These are phyloP conservation scores for Sebastes vulpes DNA, from an alignment of 2,797 vertebrate species.

Conservation along the genomic window DNA sequence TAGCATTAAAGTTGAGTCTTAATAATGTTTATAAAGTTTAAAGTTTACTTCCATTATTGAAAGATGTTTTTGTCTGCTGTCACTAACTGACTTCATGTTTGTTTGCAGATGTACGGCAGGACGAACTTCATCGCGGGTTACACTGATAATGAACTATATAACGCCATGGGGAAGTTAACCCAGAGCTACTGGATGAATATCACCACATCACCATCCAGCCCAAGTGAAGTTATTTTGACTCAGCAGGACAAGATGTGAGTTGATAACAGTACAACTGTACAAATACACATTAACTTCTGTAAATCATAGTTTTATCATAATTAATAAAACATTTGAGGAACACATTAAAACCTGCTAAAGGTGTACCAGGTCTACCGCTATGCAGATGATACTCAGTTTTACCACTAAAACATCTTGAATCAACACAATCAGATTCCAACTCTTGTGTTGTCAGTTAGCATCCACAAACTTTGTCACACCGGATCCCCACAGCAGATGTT, in stretches of 20 bases:
- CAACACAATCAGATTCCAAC: too few species aligned
- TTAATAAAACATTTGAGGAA: too few species aligned
- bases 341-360: too few species aligned
- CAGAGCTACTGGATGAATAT: neutral
- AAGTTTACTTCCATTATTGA: too few species aligned
- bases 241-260: slow-evolving; percentile 45
- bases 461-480: too few species aligned
- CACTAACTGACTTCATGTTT: neutral
- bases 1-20: too few species aligned
- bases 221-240: fast-evolving
- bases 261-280: neutral
- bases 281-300: neutral
- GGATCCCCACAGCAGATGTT: too few species aligned
- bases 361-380: neutral
- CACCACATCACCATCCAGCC: fast-evolving
- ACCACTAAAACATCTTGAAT: neutral
- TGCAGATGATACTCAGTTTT: neutral
- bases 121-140: neutral
- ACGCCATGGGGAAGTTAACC: fast-evolving
- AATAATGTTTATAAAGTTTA: too few species aligned
- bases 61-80: neutral
- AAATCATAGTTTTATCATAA: neutral
- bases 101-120: slow-evolving; percentile 9
- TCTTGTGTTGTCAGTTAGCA: too few species aligned
- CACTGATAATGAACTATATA: neutral